These are phyloP conservation scores for Leguminivora glycinivorella DNA, from an alignment of 1,140 invertebrate genomes.

Conservation along the genomic window DNA sequence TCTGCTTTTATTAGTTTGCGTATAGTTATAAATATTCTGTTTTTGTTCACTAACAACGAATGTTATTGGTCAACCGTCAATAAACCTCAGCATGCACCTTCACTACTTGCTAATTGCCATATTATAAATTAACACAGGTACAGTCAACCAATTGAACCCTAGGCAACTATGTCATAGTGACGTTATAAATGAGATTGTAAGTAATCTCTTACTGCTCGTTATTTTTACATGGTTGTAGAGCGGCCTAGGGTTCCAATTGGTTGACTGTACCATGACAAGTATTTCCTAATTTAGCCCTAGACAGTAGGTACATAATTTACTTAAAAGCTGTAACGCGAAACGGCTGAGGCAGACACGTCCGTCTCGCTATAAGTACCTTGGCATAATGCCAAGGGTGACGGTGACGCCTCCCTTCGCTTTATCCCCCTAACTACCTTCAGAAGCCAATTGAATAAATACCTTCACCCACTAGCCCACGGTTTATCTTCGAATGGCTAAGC, in stretches of 20 bases:
- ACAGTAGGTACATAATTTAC: slow-evolving; percentile 59
- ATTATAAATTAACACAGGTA: slow-evolving; percentile 30
- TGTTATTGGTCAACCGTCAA: no score
- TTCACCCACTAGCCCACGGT: slow-evolving; percentile 42
- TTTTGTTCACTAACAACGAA: no score
- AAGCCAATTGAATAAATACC: slow-evolving; percentile 51
- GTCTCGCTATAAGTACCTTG: slow-evolving; percentile 65
- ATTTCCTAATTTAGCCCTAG: slow-evolving; percentile 42
- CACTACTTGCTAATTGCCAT: not conserved
- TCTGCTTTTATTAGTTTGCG: no score
- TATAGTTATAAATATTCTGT: no score
- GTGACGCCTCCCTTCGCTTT: slow-evolving; percentile 55
- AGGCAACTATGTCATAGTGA: no score
- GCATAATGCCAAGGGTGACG: slow-evolving; percentile 72
- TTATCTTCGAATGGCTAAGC: slow-evolving; percentile 42
- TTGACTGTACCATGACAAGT: slow-evolving; percentile 12
- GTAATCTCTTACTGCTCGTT: no score
- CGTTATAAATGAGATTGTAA: no score
- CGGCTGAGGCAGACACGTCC: slow-evolving; percentile 60
- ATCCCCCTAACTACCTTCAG: slow-evolving; percentile 40
- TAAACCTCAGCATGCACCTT: no score
- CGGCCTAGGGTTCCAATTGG: no score
- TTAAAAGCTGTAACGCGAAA: slow-evolving; percentile 63
- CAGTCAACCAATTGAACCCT: no score
- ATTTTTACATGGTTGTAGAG: no score